Evolutionary conservation across 2,113 vertebrate genomes (phyloP).

Genomic region (Delphinus delphis): DNA sequence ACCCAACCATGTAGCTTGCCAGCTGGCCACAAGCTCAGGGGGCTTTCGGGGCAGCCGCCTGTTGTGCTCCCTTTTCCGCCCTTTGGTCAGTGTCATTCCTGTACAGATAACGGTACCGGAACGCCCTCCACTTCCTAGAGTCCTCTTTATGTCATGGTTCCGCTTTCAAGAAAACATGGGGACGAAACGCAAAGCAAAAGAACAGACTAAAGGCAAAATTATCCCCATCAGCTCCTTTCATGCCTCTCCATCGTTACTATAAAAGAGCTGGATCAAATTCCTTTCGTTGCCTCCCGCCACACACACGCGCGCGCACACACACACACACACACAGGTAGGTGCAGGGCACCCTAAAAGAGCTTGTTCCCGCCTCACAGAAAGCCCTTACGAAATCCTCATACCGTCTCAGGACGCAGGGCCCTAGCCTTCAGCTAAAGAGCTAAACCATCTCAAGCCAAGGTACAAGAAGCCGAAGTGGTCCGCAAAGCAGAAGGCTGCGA

Average conservation of each 20-base stretch:
- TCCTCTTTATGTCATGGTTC: conserved; percentile 64
- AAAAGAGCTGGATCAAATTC: neutral
- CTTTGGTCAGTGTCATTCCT: conserved; percentile 30
- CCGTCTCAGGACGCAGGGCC: neutral
- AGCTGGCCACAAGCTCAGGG: neutral
- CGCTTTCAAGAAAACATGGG: conserved; percentile 68
- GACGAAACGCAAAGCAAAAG: neutral
- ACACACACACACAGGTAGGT: neutral
- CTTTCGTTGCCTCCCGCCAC: neutral
- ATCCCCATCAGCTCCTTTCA: neutral
- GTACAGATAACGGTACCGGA: conserved; percentile 68
- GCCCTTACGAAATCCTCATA: conserved; percentile 23
- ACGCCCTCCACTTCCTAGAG: conserved; percentile 72
- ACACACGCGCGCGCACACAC: neutral
- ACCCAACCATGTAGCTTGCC: neutral
- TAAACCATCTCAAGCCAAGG: neutral
- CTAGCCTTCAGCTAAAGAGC: neutral
- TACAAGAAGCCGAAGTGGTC: neutral
- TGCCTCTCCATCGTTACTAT: neutral
- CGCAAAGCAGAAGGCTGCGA: neutral
- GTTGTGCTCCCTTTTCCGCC: neutral
- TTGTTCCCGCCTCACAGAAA: conserved; percentile 15
- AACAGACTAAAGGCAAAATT: neutral
- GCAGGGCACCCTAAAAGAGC: conserved; percentile 5
- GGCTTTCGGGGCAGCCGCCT: neutral